Percentiles rank a stretch among this genome's conserved stretches.
phyloP scores from a whole-genome alignment of 2,797 vertebrate genomes.

The Chiroxiphia lanceolata region DNA sequence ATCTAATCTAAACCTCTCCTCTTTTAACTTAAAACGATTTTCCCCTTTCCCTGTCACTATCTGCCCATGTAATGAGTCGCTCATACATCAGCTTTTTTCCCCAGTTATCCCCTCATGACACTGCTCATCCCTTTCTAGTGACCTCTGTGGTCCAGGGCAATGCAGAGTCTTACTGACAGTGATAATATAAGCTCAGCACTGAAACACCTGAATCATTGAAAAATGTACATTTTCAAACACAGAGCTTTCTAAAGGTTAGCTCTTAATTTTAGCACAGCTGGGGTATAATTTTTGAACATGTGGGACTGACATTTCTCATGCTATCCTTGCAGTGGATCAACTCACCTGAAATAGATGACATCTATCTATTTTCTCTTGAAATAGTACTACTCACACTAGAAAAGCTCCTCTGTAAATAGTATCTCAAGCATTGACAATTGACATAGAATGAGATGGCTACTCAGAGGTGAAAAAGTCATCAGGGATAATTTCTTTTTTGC shows the following conservation, averaged over 20 bases:
- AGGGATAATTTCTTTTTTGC: not conserved
- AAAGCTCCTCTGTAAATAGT: not conserved
- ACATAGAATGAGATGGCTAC: not conserved
- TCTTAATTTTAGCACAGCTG: not conserved
- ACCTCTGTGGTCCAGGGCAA: not conserved
- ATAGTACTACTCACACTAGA: not conserved
- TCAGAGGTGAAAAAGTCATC: not conserved
- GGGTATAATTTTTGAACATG: not conserved
- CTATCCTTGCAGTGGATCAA: not conserved
- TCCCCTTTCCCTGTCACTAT: not conserved
- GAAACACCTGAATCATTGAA: not conserved
- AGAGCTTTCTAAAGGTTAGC: not conserved
- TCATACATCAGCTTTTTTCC: not conserved
- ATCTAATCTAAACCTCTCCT: not conserved
- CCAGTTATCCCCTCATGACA: rapidly evolving
- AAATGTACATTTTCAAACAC: not conserved
- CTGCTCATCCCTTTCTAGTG: not conserved
- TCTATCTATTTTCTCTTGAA: not conserved
- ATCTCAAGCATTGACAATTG: not conserved
- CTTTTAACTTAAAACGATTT: not conserved
- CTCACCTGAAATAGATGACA: not conserved
- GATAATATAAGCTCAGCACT: not conserved
- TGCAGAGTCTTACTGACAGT: not conserved
- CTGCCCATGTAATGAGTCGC: not conserved
- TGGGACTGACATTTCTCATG: not conserved